These are phyloP conservation scores for Heliothis virescens DNA, from an alignment of 1,140 invertebrate genomes.

Conservation along the genomic window DNA sequence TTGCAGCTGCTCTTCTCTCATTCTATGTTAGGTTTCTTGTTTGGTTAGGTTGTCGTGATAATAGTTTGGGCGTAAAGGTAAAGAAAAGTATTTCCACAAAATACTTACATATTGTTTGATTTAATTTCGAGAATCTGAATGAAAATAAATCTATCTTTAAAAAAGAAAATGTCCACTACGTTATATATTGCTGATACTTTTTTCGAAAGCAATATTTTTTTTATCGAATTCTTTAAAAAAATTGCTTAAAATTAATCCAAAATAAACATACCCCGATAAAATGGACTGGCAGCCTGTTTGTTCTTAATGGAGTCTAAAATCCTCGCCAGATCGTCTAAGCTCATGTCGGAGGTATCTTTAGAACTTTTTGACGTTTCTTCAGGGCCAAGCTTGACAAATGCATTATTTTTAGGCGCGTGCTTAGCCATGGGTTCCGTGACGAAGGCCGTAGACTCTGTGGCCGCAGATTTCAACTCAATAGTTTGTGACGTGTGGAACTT, in stretches of 20 bases:
- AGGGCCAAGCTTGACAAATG: not conserved
- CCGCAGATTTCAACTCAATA: constrained; percentile 61
- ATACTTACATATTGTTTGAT: too few species aligned
- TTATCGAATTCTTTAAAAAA: too few species aligned
- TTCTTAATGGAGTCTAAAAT: constrained; percentile 24
- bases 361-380: not conserved
- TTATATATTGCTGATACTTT: too few species aligned
- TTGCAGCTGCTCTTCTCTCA: too few species aligned
- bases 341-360: not conserved
- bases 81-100: too few species aligned
- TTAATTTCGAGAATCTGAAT: too few species aligned
- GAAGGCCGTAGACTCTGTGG: not conserved
- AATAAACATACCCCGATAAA: not conserved
- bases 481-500: constrained; percentile 73
- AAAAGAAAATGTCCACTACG: too few species aligned
- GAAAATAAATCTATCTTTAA: too few species aligned
- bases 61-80: too few species aligned
- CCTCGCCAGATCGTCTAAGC: constrained; percentile 50
- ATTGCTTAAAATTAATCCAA: not conserved
- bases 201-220: too few species aligned
- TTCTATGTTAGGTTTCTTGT: too few species aligned
- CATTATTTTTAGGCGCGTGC: not conserved
- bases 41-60: too few species aligned
- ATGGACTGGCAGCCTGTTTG: not conserved
- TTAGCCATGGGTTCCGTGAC: not conserved